Conservation (phyloP, 2,113 vertebrate genomes). For the Urocynchramus pylzowi region DNA sequence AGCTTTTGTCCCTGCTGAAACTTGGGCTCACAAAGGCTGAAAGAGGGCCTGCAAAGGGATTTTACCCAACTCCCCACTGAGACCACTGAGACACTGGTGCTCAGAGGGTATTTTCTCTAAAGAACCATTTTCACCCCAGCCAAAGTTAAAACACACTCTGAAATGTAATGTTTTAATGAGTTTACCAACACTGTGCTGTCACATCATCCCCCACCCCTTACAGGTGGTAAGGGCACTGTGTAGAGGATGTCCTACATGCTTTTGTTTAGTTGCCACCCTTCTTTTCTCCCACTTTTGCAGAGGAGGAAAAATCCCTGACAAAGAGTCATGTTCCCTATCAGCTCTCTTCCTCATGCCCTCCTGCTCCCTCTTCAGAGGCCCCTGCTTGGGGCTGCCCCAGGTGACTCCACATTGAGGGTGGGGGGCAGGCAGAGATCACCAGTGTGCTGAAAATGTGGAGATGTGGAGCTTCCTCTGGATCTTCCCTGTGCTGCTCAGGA, state of each 20-base stretch:
- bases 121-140: not conserved
- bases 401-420: not conserved
- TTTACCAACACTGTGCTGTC: not conserved
- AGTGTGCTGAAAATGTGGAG: not conserved
- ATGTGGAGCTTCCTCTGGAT: not conserved
- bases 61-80: not conserved
- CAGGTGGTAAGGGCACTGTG: too few species aligned
- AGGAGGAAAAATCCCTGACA: not conserved
- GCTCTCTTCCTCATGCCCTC: not conserved
- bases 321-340: accelerated
- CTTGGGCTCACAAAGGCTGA: accelerated
- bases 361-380: not conserved
- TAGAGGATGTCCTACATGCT: not conserved
- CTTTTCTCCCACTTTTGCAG: accelerated
- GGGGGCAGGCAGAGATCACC: not conserved
- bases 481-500: not conserved
- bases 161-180: not conserved
- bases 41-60: not conserved
- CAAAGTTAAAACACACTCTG: not conserved
- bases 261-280: not conserved
- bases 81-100: not conserved
- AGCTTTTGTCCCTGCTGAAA: not conserved
- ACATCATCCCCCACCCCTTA: accelerated
- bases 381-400: not conserved
- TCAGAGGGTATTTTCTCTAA: not conserved